A percentile compares a stretch with the other conserved stretches of the same genome.
Evolutionary conservation across 2,888 invertebrate species (phyloP).

Genomic region (Acleris sparsana): DNA sequence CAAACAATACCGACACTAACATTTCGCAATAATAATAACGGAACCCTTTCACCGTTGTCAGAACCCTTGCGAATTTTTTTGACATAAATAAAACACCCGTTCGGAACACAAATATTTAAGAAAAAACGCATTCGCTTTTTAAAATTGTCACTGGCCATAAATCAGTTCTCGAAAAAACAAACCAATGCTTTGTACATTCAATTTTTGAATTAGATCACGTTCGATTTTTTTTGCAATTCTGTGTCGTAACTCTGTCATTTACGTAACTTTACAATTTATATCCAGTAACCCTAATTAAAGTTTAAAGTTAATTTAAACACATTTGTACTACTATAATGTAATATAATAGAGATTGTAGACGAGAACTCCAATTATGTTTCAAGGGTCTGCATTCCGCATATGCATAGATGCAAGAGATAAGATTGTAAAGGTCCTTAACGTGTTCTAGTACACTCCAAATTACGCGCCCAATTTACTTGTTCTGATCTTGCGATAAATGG

Average conservation of each 20-base stretch:
- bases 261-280: too few species aligned
- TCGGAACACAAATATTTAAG: constrained; percentile 75
- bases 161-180: constrained; percentile 75
- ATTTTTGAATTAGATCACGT: constrained; percentile 74
- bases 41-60: constrained; percentile 74
- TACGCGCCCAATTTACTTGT: constrained; percentile 70
- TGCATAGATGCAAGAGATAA: constrained; percentile 58
- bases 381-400: constrained; percentile 44
- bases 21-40: constrained; percentile 75
- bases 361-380: constrained; percentile 5
- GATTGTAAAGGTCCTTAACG: constrained; percentile 65
- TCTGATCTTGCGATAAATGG: constrained; percentile 64
- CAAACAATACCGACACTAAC: constrained; percentile 77
- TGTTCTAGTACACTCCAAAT: constrained; percentile 63
- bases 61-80: constrained; percentile 78
- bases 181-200: constrained; percentile 66
- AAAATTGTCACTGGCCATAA: constrained; percentile 78
- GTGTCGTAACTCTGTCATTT: too few species aligned
- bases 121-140: constrained; percentile 65
- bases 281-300: neutral
- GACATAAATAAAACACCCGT: constrained; percentile 83
- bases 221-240: constrained; percentile 46
- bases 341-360: too few species aligned
- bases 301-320: too few species aligned
- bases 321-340: too few species aligned